Percentiles rank a stretch among this genome's conserved stretches.
Evolutionary conservation across 2,113 vertebrate genomes (phyloP).

Genomic region (Progne subis): DNA sequence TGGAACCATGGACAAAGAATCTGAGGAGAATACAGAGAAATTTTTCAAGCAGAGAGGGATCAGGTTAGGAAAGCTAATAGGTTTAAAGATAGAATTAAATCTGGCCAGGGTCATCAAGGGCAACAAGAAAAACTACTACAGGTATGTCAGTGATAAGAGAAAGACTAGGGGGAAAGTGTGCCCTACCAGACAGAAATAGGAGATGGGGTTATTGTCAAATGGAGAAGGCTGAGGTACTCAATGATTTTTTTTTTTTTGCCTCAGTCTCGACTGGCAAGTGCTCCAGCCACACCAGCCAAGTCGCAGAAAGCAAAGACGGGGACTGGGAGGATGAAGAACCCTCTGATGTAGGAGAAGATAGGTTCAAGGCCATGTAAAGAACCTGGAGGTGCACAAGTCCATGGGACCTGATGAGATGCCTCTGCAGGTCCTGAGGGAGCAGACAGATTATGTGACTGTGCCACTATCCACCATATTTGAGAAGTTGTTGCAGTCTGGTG

Average conservation of each 20-base stretch:
- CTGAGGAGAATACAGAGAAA: not conserved
- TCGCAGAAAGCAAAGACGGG: not conserved
- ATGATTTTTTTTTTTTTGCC: not conserved
- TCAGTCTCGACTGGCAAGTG: not conserved
- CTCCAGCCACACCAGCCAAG: not conserved
- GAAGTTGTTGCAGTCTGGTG: not conserved
- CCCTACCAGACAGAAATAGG: not conserved
- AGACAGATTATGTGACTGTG: not conserved
- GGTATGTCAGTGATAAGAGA: not conserved
- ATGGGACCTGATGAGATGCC: not conserved
- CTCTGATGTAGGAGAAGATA: not conserved
- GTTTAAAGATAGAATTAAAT: not conserved
- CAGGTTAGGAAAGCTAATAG: not conserved
- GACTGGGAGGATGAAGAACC: not conserved
- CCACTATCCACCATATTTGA: not conserved
- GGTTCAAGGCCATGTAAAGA: not conserved
- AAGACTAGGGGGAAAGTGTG: not conserved
- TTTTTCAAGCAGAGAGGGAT: not conserved
- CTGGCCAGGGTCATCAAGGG: not conserved
- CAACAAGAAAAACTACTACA: not conserved
- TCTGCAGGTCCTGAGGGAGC: not conserved
- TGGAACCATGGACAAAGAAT: not conserved
- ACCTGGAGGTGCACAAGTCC: not conserved
- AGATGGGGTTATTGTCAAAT: not conserved
- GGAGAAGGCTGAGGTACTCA: not conserved